Conservation (phyloP, 2,888 invertebrate genomes). For the Chaetogeoica ovagalla region DNA sequence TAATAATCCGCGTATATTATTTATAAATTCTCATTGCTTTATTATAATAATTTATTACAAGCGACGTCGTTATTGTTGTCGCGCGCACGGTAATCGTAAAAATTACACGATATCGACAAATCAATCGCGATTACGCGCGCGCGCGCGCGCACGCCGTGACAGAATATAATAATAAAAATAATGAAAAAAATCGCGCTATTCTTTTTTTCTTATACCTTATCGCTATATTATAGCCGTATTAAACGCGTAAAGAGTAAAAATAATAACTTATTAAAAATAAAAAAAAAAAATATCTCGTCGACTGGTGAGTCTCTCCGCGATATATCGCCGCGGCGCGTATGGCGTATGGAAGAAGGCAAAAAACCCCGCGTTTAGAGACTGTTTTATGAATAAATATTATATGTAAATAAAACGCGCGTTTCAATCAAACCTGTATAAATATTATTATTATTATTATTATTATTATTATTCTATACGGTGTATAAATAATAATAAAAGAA, state of each 20-base stretch:
- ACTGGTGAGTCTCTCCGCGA: too few species aligned
- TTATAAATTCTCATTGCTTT: slow-evolving; percentile 12
- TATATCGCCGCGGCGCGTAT: too few species aligned
- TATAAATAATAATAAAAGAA: neutral
- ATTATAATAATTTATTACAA: slow-evolving; percentile 27
- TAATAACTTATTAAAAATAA: too few species aligned
- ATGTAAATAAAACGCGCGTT: neutral
- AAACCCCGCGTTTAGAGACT: neutral
- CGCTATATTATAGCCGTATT: neutral
- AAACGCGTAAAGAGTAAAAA: too few species aligned
- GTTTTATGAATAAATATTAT: neutral
- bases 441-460: too few species aligned
- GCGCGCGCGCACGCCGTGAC: neutral
- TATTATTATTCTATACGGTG: too few species aligned
- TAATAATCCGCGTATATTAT: neutral
- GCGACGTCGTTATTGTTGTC: slow-evolving; percentile 29
- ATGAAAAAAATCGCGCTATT: slow-evolving; percentile 34
- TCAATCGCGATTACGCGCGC: slow-evolving; percentile 37
- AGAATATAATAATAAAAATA: slow-evolving; percentile 14
- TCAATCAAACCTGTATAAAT: neutral
- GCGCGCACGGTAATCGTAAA: neutral
- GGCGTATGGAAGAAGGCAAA: neutral
- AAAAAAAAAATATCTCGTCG: too few species aligned
- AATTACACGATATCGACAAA: slow-evolving; percentile 11
- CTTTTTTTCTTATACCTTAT: slow-evolving; percentile 4